phyloP scores from a whole-genome alignment of 2,888 invertebrate genomes.

The Sialis fuliginosa region DNA sequence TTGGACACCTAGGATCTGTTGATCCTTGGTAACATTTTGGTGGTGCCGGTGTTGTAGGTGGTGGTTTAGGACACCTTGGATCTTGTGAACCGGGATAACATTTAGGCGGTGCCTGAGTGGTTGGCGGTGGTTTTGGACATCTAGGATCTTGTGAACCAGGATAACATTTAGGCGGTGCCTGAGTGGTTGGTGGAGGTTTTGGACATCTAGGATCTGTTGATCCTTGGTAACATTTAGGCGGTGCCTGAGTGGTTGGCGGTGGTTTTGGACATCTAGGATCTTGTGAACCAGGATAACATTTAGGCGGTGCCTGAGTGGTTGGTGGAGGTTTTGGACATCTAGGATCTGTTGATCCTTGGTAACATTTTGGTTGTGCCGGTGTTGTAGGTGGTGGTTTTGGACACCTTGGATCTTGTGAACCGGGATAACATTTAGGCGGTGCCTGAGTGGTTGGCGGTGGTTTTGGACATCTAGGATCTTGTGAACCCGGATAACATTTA shows the following conservation, averaged over 20 bases:
- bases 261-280: too few relatives aligned
- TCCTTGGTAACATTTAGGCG: slow-evolving; percentile 19
- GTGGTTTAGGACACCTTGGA: slow-evolving; percentile 12
- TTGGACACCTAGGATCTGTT: slow-evolving; percentile 16
- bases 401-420: slow-evolving; percentile 14
- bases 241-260: slow-evolving; percentile 13
- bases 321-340: too few relatives aligned
- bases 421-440: neutral
- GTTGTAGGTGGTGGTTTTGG: slow-evolving; percentile 14
- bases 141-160: slow-evolving; percentile 17
- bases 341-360: neutral
- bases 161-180: slow-evolving; percentile 12
- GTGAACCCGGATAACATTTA: slow-evolving; percentile 18
- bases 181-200: slow-evolving; percentile 16
- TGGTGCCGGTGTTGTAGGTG: slow-evolving; percentile 9
- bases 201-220: slow-evolving; percentile 20
- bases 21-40: slow-evolving; percentile 15
- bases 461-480: slow-evolving; percentile 9
- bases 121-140: slow-evolving; percentile 14
- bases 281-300: too few relatives aligned
- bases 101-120: slow-evolving; percentile 13
- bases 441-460: slow-evolving; percentile 8
- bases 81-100: slow-evolving; percentile 15
- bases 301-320: too few relatives aligned
- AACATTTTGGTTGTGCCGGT: slow-evolving; percentile 10